A percentile compares a stretch with the other conserved stretches of the same genome.
phyloP scores from a whole-genome alignment of 2,888 invertebrate genomes.

The Zele albiditarsus region DNA sequence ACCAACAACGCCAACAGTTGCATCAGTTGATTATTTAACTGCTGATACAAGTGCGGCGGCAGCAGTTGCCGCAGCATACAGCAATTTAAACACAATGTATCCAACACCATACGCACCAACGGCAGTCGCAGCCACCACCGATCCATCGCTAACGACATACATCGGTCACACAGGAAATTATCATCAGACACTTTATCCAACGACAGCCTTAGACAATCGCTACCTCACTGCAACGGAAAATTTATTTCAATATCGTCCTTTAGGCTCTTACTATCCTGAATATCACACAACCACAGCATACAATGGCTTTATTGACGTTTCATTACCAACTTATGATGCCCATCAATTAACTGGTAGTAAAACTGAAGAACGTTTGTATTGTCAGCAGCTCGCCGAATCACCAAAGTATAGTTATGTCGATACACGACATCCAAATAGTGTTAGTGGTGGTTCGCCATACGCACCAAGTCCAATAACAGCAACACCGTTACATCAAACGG shows the following conservation, averaged over 20 bases:
- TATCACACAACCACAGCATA: slow-evolving; percentile 84
- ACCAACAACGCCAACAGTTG: slow-evolving; percentile 75
- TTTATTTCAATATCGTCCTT: slow-evolving; percentile 91
- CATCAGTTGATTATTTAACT: slow-evolving; percentile 79
- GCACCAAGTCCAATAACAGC: slow-evolving; percentile 64
- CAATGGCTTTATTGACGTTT: slow-evolving; percentile 88
- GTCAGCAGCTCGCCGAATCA: slow-evolving; percentile 76
- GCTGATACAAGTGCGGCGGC: slow-evolving; percentile 78
- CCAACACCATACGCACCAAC: slow-evolving; percentile 85
- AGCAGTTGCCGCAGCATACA: slow-evolving; percentile 85
- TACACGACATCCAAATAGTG: slow-evolving; percentile 65
- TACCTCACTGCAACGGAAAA: slow-evolving; percentile 86
- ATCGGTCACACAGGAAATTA: slow-evolving; percentile 83
- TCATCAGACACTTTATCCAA: slow-evolving; percentile 77
- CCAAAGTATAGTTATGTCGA: slow-evolving; percentile 73
- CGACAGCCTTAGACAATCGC: slow-evolving; percentile 75
- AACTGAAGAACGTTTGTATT: slow-evolving; percentile 78
- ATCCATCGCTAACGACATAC: slow-evolving; percentile 78
- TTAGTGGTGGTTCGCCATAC: slow-evolving; percentile 64
- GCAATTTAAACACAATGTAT: slow-evolving; percentile 86
- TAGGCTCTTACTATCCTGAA: slow-evolving; percentile 87
- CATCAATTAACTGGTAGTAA: slow-evolving; percentile 75
- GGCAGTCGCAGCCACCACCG: slow-evolving; percentile 81
- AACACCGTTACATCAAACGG: slow-evolving; percentile 53
- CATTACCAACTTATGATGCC: slow-evolving; percentile 79